Evolutionary conservation across 2,888 invertebrate species (phyloP).

Genomic region (Sussaba pulchella): DNA sequence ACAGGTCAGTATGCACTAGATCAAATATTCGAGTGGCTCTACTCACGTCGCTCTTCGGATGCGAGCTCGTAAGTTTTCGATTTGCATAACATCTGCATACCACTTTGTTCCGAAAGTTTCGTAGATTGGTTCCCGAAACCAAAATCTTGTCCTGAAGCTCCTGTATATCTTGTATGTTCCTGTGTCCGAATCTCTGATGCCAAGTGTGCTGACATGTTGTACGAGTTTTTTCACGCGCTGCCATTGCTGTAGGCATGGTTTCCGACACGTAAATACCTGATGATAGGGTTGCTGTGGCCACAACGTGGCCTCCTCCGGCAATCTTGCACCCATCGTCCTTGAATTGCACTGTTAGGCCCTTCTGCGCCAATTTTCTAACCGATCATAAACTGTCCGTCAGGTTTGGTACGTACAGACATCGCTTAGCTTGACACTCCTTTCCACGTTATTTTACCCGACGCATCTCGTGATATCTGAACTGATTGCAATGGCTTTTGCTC

Average conservation of each 20-base stretch:
- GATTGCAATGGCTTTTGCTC: slow-evolving; percentile 61
- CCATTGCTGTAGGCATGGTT: slow-evolving; percentile 35
- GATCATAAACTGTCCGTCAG: slow-evolving; percentile 65
- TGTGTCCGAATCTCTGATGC: slow-evolving; percentile 70
- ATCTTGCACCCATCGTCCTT: slow-evolving; percentile 55
- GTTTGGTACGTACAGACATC: slow-evolving; percentile 65
- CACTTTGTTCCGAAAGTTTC: slow-evolving; percentile 64
- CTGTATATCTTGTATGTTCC: slow-evolving; percentile 63
- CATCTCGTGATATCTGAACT: slow-evolving; percentile 57
- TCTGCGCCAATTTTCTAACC: slow-evolving; percentile 59
- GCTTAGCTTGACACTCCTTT: slow-evolving; percentile 37
- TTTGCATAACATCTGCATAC: slow-evolving; percentile 69
- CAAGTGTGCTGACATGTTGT: slow-evolving; percentile 67
- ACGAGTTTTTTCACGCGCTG: slow-evolving; percentile 21
- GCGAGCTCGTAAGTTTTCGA: slow-evolving; percentile 70
- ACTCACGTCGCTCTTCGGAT: slow-evolving; percentile 67
- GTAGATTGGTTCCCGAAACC: slow-evolving; percentile 64
- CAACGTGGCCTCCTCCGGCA: slow-evolving; percentile 36
- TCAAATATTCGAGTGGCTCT: slow-evolving; percentile 68
- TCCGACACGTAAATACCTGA: slow-evolving; percentile 57
- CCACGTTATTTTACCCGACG: slow-evolving; percentile 20
- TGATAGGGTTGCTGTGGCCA: slow-evolving; percentile 47
- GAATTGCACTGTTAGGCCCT: slow-evolving; percentile 51
- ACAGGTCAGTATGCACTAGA: slow-evolving; percentile 75
- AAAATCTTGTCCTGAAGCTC: slow-evolving; percentile 52